Conservation (phyloP, 2,797 vertebrate genomes). For the Apogon talboti region DNA sequence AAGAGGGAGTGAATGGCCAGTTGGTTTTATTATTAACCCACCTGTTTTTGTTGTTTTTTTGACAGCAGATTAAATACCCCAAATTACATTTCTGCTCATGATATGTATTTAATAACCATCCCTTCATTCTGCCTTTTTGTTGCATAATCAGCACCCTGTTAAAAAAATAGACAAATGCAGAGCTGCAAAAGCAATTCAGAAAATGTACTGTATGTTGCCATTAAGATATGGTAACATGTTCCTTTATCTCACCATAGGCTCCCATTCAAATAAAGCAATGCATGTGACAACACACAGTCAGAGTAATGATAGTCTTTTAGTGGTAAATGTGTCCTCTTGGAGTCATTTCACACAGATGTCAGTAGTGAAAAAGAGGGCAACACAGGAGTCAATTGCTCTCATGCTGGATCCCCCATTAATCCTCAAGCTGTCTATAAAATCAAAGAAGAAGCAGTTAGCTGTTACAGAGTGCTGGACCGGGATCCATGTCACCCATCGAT, state of each 20-base stretch:
- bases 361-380: conserved; percentile 54
- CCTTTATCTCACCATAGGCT: neutral
- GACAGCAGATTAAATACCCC: neutral
- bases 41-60: too few relatives aligned
- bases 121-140: neutral
- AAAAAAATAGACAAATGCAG: neutral
- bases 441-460: conserved; percentile 75
- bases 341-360: conserved; percentile 34
- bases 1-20: too few relatives aligned
- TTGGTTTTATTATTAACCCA: too few relatives aligned
- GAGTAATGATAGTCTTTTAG: neutral
- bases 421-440: conserved; percentile 77
- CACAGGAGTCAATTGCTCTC: conserved; percentile 67
- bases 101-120: neutral
- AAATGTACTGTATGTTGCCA: neutral
- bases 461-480: conserved; percentile 66
- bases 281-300: neutral
- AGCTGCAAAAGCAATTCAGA: neutral
- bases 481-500: conserved; percentile 71
- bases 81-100: neutral
- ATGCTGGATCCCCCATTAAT: conserved; percentile 76
- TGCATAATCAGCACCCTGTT: neutral
- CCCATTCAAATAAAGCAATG: neutral
- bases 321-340: conserved; percentile 23
- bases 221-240: neutral